Evolutionary conservation across 2,113 vertebrate genomes (phyloP).

Genomic region (Fulica atra): DNA sequence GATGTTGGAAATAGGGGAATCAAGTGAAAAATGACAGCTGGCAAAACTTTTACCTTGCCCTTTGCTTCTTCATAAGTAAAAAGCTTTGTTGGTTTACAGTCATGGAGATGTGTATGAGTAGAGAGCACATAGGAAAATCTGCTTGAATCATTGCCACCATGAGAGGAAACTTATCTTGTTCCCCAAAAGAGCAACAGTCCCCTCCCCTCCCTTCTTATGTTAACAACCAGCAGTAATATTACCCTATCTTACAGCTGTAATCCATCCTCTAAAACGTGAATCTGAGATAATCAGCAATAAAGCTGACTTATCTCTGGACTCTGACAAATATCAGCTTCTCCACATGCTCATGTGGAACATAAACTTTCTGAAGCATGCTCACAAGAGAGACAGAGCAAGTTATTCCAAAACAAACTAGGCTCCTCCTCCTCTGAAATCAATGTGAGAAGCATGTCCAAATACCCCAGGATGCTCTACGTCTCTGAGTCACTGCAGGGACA

Average conservation of each 20-base stretch:
- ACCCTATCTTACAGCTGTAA: background rate
- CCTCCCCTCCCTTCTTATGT: background rate
- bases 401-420: background rate
- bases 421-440: background rate
- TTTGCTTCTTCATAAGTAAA: background rate
- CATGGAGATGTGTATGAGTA: background rate
- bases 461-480: background rate
- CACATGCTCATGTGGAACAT: background rate
- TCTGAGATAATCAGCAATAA: background rate
- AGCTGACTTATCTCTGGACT: background rate
- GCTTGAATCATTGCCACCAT: background rate
- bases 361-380: background rate
- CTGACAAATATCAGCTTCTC: background rate
- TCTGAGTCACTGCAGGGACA: background rate
- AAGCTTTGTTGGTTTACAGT: background rate
- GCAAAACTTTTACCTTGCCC: background rate
- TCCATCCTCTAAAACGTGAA: background rate
- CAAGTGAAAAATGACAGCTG: slow-evolving; percentile 12
- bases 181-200: background rate
- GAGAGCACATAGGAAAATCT: background rate
- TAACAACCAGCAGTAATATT: background rate
- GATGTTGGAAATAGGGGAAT: background rate
- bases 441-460: background rate
- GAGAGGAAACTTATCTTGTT: background rate
- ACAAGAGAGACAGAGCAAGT: background rate